These are phyloP conservation scores for Cacatua alba DNA, from an alignment of 2,113 vertebrate genomes.

Conservation along the genomic window DNA sequence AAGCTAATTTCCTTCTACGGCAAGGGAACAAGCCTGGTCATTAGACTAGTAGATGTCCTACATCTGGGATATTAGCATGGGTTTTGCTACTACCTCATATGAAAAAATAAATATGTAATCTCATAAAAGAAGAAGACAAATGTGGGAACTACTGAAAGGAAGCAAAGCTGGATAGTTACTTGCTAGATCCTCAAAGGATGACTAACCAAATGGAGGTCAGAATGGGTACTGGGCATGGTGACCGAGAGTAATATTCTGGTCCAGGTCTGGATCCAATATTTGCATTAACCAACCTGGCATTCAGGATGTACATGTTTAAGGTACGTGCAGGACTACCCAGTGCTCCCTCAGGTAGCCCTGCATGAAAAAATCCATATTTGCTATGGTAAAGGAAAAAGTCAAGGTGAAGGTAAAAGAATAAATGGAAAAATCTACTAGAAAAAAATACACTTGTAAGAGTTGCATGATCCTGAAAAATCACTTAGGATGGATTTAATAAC, in stretches of 20 bases:
- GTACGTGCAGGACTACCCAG: not conserved
- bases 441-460: not conserved
- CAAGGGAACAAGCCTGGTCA: not conserved
- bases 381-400: not conserved
- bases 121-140: not conserved
- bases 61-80: not conserved
- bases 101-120: not conserved
- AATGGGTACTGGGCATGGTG: not conserved
- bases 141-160: not conserved
- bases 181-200: not conserved
- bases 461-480: not conserved
- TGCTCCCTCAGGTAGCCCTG: not conserved
- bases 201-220: not conserved
- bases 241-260: not conserved
- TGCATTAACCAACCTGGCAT: not conserved
- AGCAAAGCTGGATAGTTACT: not conserved
- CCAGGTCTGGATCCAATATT: not conserved
- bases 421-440: not conserved
- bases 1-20: not conserved
- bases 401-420: not conserved
- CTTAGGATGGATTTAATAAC: constrained; percentile 36
- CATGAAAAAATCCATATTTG: not conserved
- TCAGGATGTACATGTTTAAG: not conserved
- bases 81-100: not conserved
- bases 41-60: not conserved